phyloP scores from a whole-genome alignment of 2,113 vertebrate genomes.

The Dipodomys spectabilis region DNA sequence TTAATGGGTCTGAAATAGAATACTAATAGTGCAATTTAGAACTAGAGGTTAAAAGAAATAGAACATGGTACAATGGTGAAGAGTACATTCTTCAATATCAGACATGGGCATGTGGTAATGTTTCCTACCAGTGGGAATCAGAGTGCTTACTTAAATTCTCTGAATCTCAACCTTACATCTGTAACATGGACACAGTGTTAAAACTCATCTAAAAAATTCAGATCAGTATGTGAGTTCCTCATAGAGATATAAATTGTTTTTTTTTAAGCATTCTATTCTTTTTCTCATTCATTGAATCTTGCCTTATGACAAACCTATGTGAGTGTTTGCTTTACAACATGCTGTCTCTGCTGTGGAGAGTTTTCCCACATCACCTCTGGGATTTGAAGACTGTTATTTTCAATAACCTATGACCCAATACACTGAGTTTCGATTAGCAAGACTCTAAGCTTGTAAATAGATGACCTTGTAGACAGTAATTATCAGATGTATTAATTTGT shows the following conservation, averaged over 20 bases:
- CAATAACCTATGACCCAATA: not conserved
- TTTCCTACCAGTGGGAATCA: not conserved
- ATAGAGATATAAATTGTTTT: not conserved
- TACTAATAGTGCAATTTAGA: not conserved
- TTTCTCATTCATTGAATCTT: not conserved
- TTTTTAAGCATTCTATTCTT: not conserved
- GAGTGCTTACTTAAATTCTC: not conserved
- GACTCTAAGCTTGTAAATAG: not conserved
- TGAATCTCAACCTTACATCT: not conserved
- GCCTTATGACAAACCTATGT: not conserved
- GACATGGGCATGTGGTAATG: not conserved
- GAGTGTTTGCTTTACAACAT: not conserved
- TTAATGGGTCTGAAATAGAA: not conserved
- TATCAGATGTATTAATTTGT: slow-evolving; percentile 4
- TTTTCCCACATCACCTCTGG: not conserved
- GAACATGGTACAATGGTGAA: not conserved
- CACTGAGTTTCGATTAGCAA: not conserved
- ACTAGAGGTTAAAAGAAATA: not conserved
- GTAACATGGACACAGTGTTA: not conserved
- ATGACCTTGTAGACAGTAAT: slow-evolving; percentile 26
- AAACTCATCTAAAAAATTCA: not conserved
- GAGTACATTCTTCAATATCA: not conserved
- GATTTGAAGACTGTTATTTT: not conserved
- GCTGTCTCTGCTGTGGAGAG: not conserved
- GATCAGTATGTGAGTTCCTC: not conserved